A percentile compares a stretch with the other conserved stretches of the same genome.
phyloP scores from a whole-genome alignment of 1,140 invertebrate genomes.

The Popillia japonica region DNA sequence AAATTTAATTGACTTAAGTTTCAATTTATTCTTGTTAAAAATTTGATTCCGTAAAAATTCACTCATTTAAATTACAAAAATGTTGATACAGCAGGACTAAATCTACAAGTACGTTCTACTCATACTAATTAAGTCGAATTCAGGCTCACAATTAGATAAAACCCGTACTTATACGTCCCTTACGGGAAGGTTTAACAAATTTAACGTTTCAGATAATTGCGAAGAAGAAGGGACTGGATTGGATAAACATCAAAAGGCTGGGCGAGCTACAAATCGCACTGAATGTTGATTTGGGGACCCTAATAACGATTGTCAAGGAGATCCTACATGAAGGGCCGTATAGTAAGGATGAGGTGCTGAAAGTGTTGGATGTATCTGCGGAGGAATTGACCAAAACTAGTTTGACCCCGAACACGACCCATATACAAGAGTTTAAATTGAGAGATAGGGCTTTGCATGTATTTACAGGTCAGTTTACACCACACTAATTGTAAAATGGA shows the following conservation, averaged over 20 bases:
- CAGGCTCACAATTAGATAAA: neutral
- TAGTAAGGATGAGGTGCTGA: slow-evolving; percentile 76
- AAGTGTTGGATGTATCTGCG: slow-evolving; percentile 70
- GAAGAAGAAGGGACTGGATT: slow-evolving; percentile 69
- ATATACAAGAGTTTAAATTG: slow-evolving; percentile 80
- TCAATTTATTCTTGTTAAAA: neutral
- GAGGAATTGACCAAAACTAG: slow-evolving; percentile 72
- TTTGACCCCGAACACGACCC: slow-evolving; percentile 74
- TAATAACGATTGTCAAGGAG: slow-evolving; percentile 71
- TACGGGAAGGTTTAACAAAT: neutral
- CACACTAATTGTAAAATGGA: too few relatives aligned
- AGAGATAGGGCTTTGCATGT: slow-evolving; percentile 89
- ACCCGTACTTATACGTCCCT: neutral
- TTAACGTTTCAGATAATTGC: slow-evolving; percentile 71
- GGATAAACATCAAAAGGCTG: slow-evolving; percentile 69
- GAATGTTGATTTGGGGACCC: slow-evolving; percentile 71
- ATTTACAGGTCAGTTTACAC: slow-evolving; percentile 69
- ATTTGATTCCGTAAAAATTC: neutral
- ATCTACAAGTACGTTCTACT: neutral
- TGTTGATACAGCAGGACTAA: neutral
- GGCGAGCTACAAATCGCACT: slow-evolving; percentile 76
- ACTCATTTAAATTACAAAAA: neutral
- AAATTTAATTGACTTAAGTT: neutral
- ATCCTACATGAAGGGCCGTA: slow-evolving; percentile 77
- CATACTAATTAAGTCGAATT: neutral